Conservation (phyloP, 2,888 invertebrate species). For the Iselma pallidipennis region DNA sequence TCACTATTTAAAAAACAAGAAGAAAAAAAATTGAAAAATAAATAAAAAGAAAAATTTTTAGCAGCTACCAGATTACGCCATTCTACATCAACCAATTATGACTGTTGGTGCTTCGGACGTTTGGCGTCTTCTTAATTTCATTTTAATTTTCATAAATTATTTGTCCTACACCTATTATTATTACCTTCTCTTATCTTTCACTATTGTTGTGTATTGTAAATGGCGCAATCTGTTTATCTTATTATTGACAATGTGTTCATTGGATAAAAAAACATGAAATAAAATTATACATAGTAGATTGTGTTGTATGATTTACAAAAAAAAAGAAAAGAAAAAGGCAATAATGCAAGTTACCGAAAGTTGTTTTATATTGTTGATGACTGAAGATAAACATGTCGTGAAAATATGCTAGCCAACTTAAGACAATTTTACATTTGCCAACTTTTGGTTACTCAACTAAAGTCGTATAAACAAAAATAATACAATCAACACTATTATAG, state of each 20-base stretch:
- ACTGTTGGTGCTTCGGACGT: conserved; percentile 47
- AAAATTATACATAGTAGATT: conserved; percentile 44
- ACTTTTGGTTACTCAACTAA: too few relatives aligned
- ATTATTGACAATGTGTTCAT: conserved; percentile 56
- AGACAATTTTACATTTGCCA: too few relatives aligned
- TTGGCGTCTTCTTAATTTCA: conserved; percentile 36
- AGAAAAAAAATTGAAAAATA: neutral
- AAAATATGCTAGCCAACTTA: too few relatives aligned
- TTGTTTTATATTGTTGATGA: too few relatives aligned
- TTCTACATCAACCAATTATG: conserved; percentile 52
- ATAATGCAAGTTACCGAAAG: too few relatives aligned
- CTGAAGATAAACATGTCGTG: too few relatives aligned
- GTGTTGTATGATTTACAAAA: neutral
- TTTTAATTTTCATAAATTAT: conserved; percentile 10
- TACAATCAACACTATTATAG: too few relatives aligned
- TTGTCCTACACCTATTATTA: conserved; percentile 16
- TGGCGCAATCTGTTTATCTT: conserved; percentile 54
- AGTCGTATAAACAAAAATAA: too few relatives aligned
- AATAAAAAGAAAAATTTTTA: conserved; percentile 25
- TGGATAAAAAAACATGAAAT: conserved; percentile 54
- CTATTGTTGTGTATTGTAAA: conserved; percentile 40
- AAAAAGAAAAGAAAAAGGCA: too few relatives aligned
- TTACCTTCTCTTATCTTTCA: conserved; percentile 10
- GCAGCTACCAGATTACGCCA: conserved; percentile 52
- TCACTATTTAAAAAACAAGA: conserved; percentile 29